Base-by-base conservation (phyloP, 2,797 vertebrate species). In the Peromyscus nudipes region DNA sequence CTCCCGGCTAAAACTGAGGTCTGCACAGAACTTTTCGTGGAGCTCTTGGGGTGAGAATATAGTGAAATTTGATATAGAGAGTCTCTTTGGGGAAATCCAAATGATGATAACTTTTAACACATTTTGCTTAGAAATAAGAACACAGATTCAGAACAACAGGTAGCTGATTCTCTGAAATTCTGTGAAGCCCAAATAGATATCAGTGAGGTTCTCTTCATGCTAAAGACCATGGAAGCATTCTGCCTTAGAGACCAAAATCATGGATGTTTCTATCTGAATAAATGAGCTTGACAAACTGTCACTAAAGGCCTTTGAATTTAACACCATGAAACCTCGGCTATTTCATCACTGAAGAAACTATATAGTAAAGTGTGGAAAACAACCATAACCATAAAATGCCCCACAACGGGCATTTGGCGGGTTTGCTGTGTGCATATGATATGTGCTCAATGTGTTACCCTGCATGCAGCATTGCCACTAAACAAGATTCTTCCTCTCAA, bases 71-170 rank as follows among this genome's bases (percentile, higher is more conserved):
- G 21, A 57, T 69, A n/a, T 84, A 43, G 55, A 27, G 29, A 31
- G 19, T 93, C 81, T 80, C 82, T 2, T 40, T 84, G 40, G 1
- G 83, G 37, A 1, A 1, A 71, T 67, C 60, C 49, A 93, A 73
- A 87, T 77, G 60, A 27, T 87, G 57, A 55, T 55, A 57, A 43
- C 4, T 31, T 82, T 85, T 85, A 82, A 80, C 12, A 94, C 5
- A n/a, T 43, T 89, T 49, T 82, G 34, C 40, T 94, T 52, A 79
- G 10, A 77, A 88, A 82, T 17, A 92, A 91, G 65, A 89, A 55
- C 29, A 43, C 67, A 90, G 7, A 0, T 71, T 91, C 65, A 71
- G 31, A 89, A 55, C 57, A 89, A 34, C 2, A 75, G 23, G 13
- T 46, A 64, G 13, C 6, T 82, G 9, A 23, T 27, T 86, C 37